A percentile compares a stretch with the other conserved stretches of the same genome.
Evolutionary conservation across 2,113 vertebrate species (phyloP).

Genomic region (Hystrix brachyura): DNA sequence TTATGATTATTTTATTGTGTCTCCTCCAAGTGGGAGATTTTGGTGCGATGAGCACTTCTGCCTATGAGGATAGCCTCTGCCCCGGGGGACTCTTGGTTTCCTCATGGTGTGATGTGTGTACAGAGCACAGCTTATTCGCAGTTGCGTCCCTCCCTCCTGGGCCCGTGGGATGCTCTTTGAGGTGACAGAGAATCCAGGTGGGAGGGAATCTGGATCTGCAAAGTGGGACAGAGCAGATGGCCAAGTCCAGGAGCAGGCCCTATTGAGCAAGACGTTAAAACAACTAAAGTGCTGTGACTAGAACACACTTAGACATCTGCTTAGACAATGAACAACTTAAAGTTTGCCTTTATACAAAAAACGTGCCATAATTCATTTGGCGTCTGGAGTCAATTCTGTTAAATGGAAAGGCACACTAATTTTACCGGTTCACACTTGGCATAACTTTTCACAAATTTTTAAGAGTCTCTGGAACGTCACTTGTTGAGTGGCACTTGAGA

Average conservation of each 20-base stretch:
- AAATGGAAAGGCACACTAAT: not conserved
- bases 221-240: not conserved
- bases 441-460: not conserved
- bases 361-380: not conserved
- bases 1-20: constrained; percentile 21
- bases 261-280: not conserved
- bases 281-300: not conserved
- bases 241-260: not conserved
- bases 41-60: not conserved
- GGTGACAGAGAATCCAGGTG: not conserved
- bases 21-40: not conserved
- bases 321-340: not conserved
- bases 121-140: not conserved
- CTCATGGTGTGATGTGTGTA: not conserved
- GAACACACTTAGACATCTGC: not conserved
- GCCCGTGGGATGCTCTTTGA: not conserved
- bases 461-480: not conserved
- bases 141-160: not conserved
- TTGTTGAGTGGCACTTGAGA: not conserved
- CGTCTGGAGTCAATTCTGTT: not conserved
- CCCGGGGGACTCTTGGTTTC: not conserved
- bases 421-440: not conserved
- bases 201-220: not conserved
- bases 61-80: not conserved
- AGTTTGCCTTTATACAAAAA: not conserved